phyloP scores from a whole-genome alignment of 2,888 invertebrate species.

The Neria commutata region DNA sequence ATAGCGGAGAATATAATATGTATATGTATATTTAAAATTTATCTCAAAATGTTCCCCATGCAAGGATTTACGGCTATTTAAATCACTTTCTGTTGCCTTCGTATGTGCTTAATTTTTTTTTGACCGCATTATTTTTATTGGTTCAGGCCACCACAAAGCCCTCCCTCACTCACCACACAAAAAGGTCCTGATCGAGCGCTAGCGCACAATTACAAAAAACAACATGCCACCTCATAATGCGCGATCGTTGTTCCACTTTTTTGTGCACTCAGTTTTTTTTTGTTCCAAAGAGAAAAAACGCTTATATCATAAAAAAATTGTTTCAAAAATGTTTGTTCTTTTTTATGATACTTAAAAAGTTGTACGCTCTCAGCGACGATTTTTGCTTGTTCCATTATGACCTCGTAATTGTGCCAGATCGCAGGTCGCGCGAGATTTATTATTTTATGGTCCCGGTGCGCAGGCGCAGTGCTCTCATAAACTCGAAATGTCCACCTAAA shows the following conservation, averaged over 20 bases:
- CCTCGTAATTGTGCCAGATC: slow-evolving; percentile 45
- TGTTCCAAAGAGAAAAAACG: slow-evolving; percentile 41
- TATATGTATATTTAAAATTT: too few species aligned
- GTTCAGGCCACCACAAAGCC: background rate
- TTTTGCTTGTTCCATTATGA: slow-evolving; percentile 43
- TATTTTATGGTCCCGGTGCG: slow-evolving; percentile 9
- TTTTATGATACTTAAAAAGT: slow-evolving; percentile 49
- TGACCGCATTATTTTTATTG: background rate
- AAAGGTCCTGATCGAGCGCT: slow-evolving; percentile 45
- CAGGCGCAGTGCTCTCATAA: slow-evolving; percentile 42
- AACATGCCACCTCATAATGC: slow-evolving; percentile 46
- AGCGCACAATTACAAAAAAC: slow-evolving; percentile 40
- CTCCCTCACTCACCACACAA: slow-evolving; percentile 31
- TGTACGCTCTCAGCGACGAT: slow-evolving; percentile 11
- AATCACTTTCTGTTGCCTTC: too few species aligned
- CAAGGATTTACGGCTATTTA: too few species aligned
- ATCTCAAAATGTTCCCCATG: too few species aligned
- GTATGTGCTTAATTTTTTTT: too few species aligned
- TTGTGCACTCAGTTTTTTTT: slow-evolving; percentile 33
- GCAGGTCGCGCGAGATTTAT: slow-evolving; percentile 10
- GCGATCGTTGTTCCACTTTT: slow-evolving; percentile 36
- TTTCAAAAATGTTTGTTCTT: slow-evolving; percentile 50
- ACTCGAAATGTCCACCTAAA: slow-evolving; percentile 46
- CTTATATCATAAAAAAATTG: too few species aligned
- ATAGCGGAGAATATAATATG: too few species aligned